phyloP scores from a whole-genome alignment of 2,888 invertebrate species.

The Folsomia manolachei region DNA sequence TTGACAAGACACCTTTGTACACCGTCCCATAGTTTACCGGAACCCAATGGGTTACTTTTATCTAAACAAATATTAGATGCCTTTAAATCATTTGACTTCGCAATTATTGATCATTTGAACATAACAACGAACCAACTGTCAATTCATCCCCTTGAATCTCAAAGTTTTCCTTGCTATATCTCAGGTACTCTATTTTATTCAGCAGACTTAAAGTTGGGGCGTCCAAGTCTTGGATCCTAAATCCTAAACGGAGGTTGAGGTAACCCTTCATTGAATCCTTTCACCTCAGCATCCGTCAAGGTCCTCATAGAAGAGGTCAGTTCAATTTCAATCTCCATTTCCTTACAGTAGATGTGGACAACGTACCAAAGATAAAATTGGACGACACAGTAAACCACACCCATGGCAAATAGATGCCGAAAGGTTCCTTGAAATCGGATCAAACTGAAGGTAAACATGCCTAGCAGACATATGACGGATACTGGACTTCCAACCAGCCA shows the following conservation, averaged over 20 bases:
- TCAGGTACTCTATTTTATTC: not conserved
- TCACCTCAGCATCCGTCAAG: conserved; percentile 2
- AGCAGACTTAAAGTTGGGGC: not conserved
- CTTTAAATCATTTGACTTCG: too few species aligned
- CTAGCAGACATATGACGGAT: not conserved
- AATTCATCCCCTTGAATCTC: not conserved
- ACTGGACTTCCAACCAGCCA: not conserved
- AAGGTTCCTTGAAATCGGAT: not conserved
- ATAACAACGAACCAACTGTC: too few species aligned
- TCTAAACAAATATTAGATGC: too few species aligned
- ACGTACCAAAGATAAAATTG: not conserved
- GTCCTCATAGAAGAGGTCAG: not conserved
- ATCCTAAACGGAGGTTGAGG: not conserved
- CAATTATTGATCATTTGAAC: too few species aligned
- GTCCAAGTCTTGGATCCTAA: not conserved
- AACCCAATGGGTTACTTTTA: not conserved
- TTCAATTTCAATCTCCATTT: not conserved
- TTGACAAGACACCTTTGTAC: not conserved
- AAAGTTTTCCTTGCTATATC: conserved; percentile 9
- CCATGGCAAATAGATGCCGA: not conserved
- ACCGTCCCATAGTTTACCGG: conserved; percentile 7
- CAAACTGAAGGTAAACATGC: not conserved
- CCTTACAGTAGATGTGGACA: not conserved
- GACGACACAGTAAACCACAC: not conserved
- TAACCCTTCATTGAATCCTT: not conserved